phyloP scores from a whole-genome alignment of 1,140 invertebrate genomes.

The Drosophila busckii region DNA sequence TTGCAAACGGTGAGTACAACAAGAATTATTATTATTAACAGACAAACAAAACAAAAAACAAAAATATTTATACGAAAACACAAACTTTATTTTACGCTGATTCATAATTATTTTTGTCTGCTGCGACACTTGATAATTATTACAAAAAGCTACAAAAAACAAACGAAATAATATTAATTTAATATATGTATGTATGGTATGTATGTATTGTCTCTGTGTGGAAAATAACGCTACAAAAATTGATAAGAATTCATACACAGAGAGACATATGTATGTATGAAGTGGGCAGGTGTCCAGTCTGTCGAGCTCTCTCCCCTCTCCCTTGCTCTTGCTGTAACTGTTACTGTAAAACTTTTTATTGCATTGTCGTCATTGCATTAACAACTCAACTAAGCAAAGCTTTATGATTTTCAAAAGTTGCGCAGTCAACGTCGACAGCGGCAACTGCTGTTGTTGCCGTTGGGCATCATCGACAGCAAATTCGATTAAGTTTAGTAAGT shows the following conservation, averaged over 20 bases:
- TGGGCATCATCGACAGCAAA: slow-evolving; percentile 72
- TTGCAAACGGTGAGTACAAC: slow-evolving; percentile 52
- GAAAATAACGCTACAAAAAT: too few species aligned
- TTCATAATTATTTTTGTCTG: slow-evolving; percentile 68
- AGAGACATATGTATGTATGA: slow-evolving; percentile 1
- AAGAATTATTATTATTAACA: slow-evolving; percentile 13
- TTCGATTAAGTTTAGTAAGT: slow-evolving; percentile 69
- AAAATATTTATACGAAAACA: neutral
- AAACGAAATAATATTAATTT: slow-evolving; percentile 3
- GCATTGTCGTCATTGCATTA: slow-evolving; percentile 46
- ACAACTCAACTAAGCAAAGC: too few species aligned
- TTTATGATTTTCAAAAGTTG: too few species aligned
- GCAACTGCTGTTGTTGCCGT: slow-evolving; percentile 31
- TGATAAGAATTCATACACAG: slow-evolving; percentile 24
- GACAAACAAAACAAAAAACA: neutral
- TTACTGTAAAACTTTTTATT: slow-evolving; percentile 23
- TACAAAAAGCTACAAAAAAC: slow-evolving; percentile 2
- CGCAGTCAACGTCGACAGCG: slow-evolving; percentile 28
- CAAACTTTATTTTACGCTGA: slow-evolving; percentile 38
- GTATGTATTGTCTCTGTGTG: too few species aligned
- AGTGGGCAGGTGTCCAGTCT: slow-evolving; percentile 1
- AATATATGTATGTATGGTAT: too few species aligned
- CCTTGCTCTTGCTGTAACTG: neutral
- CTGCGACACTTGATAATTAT: slow-evolving; percentile 40
- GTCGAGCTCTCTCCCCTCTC: neutral